A percentile compares a stretch with the other conserved stretches of the same genome.
These are phyloP conservation scores for Clamator glandarius DNA, from an alignment of 2,797 vertebrate species.

Conservation along the genomic window DNA sequence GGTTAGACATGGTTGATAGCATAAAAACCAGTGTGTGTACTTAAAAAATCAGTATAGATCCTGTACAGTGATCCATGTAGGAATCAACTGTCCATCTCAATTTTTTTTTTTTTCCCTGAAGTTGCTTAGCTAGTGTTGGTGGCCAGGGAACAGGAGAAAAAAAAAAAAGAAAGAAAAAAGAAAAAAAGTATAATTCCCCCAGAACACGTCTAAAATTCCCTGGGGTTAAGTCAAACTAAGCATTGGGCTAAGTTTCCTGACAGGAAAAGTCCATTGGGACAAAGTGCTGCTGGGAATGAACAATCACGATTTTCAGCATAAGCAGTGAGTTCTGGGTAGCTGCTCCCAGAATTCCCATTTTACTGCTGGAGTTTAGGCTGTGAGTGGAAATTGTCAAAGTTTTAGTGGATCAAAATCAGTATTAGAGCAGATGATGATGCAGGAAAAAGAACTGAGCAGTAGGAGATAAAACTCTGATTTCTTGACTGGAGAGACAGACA, in stretches of 20 bases:
- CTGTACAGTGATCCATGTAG: no score
- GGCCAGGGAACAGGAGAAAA: neutral
- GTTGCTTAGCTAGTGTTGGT: neutral
- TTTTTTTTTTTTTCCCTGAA: neutral
- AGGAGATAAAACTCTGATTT: neutral
- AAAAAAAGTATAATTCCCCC: neutral
- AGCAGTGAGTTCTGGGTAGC: neutral
- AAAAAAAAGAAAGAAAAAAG: no score
- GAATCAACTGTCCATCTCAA: neutral
- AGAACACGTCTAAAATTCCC: neutral
- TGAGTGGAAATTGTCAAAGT: neutral
- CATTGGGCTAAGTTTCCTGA: neutral
- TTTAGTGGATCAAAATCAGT: neutral
- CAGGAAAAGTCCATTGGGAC: neutral
- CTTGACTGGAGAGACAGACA: neutral
- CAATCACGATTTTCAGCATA: neutral
- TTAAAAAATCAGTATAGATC: neutral
- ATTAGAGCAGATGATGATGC: neutral
- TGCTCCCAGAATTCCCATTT: neutral
- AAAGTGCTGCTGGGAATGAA: neutral
- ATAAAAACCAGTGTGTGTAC: rapidly evolving
- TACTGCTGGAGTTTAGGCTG: neutral
- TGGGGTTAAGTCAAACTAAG: neutral
- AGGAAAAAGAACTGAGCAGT: neutral
- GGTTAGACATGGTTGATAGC: neutral